Evolutionary conservation across 2,888 invertebrate species (phyloP).

Genomic region (Troides aeacus): DNA sequence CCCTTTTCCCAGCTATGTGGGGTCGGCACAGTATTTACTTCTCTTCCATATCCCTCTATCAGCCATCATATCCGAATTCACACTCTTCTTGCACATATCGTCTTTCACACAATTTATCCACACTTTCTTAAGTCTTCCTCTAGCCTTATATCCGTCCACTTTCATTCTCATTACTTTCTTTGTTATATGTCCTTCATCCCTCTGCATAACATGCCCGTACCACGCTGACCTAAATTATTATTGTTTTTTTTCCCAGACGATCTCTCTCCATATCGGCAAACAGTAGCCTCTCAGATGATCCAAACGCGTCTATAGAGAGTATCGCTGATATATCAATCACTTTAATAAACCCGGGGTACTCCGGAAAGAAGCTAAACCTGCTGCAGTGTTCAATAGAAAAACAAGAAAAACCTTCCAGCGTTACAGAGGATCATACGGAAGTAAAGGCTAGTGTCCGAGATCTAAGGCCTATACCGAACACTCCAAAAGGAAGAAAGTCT

Average conservation of each 20-base stretch:
- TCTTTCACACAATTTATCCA: no score
- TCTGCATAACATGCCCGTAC: no score
- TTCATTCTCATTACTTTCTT: no score
- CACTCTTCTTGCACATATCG: no score
- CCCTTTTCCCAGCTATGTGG: no score
- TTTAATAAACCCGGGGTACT: conserved; percentile 63
- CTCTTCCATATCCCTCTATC: no score
- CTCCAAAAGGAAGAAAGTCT: conserved; percentile 54
- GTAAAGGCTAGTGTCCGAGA: conserved; percentile 15
- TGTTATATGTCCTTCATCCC: no score
- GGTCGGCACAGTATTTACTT: no score
- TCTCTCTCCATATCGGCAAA: conserved; percentile 68
- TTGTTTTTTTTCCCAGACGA: conserved; percentile 43
- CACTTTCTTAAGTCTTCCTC: no score
- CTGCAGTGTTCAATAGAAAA: neutral
- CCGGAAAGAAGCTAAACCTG: neutral
- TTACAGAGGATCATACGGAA: neutral
- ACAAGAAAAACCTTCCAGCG: neutral
- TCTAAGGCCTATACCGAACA: conserved; percentile 30
- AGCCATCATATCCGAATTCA: no score
- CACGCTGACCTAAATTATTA: no score
- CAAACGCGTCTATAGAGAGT: conserved; percentile 67
- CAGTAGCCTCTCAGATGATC: conserved; percentile 70
- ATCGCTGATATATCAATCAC: conserved; percentile 71
- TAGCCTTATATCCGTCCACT: no score